Evolutionary conservation across 2,888 invertebrate species (phyloP).

Genomic region (Lasioglossum figueresi): DNA sequence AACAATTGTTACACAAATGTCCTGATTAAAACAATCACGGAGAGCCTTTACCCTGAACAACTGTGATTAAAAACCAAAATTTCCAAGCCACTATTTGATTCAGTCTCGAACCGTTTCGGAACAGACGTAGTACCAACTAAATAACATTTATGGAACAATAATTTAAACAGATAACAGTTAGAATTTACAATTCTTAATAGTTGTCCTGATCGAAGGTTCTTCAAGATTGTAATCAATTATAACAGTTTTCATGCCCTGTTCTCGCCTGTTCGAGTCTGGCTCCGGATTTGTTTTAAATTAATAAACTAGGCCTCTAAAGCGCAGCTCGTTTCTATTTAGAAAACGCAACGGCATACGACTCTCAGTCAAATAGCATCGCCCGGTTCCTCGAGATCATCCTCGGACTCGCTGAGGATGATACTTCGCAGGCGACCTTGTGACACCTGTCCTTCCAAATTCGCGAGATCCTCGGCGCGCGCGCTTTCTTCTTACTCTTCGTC

Average conservation of each 20-base stretch:
- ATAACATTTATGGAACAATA: background rate
- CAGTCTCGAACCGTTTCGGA: no score
- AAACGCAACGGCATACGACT: slow-evolving; percentile 37
- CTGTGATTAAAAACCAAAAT: background rate
- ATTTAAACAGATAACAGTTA: background rate
- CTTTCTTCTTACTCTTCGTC: background rate
- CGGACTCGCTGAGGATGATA: slow-evolving; percentile 11
- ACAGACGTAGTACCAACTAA: background rate
- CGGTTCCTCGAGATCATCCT: background rate
- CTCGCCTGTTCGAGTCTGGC: background rate
- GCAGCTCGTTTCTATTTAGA: slow-evolving; percentile 18
- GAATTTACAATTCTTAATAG: background rate
- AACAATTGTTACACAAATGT: background rate
- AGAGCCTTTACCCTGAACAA: background rate
- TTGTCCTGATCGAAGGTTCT: background rate
- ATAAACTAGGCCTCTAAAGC: slow-evolving; percentile 45
- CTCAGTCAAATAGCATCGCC: slow-evolving; percentile 36
- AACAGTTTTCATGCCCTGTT: background rate
- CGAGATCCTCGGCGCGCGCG: slow-evolving; percentile 10
- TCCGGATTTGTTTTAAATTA: slow-evolving; percentile 32
- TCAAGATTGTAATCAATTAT: background rate
- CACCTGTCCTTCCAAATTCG: background rate
- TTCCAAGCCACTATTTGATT: background rate
- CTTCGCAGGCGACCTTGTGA: slow-evolving; percentile 19
- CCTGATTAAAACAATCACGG: background rate